Base-by-base conservation (phyloP, 1,140 invertebrate genomes). In the Leptoteleia sp. region DNA sequence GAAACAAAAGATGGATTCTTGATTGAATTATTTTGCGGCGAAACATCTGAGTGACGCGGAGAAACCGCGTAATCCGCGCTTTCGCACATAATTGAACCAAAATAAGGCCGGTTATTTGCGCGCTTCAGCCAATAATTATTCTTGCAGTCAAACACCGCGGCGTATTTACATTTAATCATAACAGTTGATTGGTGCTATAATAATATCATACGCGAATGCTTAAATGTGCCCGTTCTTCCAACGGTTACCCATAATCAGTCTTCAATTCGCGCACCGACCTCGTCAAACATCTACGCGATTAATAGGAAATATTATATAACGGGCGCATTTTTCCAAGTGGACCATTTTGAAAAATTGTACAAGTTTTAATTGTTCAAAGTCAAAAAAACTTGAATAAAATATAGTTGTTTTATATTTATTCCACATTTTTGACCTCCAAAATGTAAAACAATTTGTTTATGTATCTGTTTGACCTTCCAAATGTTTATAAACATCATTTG, bases 141-240 rank as follows among this genome's bases (percentile, higher is more conserved):
- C 35, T 45, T 57, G 40, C 7, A 61, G 38, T 68, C 48, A 68
- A 67, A 48, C 33, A 54, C 29, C 1, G 19, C 2, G 19, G 35
- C 12, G 33, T 67, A 76, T 76, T 76, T 62, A 68, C 55, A 62
- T 76, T 76, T 62, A 76, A 76, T 76, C 62, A 76, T 42, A 48
- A 67, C 47, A 68, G 50, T 57, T 50, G 42, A 73, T 67, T 67
- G 45, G 54, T 47, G 31, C 40, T 42, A 42, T 35, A 68, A 68
- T 50, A 68, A 59, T 50, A 68, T 31, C 43, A 62, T 31, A 67
- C 52, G 54, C 40, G 37, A 54, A 76, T 62, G 48, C 72, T 76
- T 68, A 68, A 37, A 62, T 55, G 29, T 42, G 68, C 72, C 62
- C 62, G 62, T 62, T 76, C 62, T 76, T 68, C 42, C 33, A 76